Evolutionary conservation across 1,140 invertebrate species (phyloP), one percentile per base, ranked within the genome.

Genomic region (Hesperophylax magnus): DNA sequence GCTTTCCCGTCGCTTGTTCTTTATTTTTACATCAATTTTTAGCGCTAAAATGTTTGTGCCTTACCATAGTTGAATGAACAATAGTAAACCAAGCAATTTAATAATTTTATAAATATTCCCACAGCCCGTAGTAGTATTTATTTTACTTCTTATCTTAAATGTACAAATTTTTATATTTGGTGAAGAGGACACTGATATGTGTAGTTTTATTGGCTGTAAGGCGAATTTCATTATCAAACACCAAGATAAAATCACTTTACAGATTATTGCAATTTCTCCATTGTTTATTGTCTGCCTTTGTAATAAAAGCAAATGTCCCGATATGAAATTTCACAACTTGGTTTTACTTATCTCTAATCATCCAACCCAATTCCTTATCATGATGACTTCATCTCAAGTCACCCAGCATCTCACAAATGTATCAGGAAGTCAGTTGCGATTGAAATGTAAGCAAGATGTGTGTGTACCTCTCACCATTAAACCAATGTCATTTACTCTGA

Each of bases 231-330:
- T 82, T 80, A 77, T 82, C 78, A 78, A 83, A 80, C 76, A 69
- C 79, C 78, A 79, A 77, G 60, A 27, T 75, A 79, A 53, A 79
- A 63, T 22, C 24, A 47, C 78, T 22, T 22, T 9, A 24, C 22
- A 79, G 53, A 61, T 71, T 74, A 52, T 61, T 56, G 24, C 56
- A 71, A 69, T 77, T 82, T 82, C 52, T 82, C 60, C 17, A 82
- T 82, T 79, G 72, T 79, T 79, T 82, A 67, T 72, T 83, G 71
- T 79, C 75, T 80, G 79, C 79, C 79, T 80, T 77, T 78, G 53
- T 78, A 80, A 83, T 78, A 75, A 83, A 83, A 77, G 75, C 81
- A 78, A 79, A 80, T 83, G 81, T 83, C 81, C 81, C 78, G 67
- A 80, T 78, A 79, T 77, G 24, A 31, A 78, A 78, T 69, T 81